Base-by-base conservation (phyloP, 2,113 vertebrate species). In the Pungitius pungitius region DNA sequence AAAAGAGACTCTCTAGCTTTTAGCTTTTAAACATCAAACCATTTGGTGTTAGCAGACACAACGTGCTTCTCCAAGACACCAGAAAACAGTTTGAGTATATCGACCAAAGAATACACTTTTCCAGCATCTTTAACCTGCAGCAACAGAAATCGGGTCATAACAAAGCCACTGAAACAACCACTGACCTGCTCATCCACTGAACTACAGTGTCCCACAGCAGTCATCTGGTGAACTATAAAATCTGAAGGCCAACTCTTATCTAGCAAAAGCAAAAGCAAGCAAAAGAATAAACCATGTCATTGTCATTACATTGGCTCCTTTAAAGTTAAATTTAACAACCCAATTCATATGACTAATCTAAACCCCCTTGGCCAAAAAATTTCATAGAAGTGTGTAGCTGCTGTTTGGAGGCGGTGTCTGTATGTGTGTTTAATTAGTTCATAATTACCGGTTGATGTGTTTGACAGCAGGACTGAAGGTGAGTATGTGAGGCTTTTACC, bases 381-480 rank as follows among this genome's bases (percentile, higher is more conserved):
- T 60, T 27, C 3, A 27, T 2, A 60, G 35, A 66, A 59, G 8
- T 75, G 65, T 61, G 60, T 39, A 39, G 56, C n/a, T 27, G 22
- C 11, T 61, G 27, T 13, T 65, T 20, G 18, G 30, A 52, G 40
- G 8, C 67, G 63, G 61, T 58, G 61, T 82, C 71, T 78, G 20
- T 70, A 59, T 17, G 24, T 77, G 40, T 59, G 20, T 81, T 67
- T 84, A 85, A 85, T 81, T 81, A 89, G 81, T 73, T 33, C 20
- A 51, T 87, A 87, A 87, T 90, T 83, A 85, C 69, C 70, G 69
- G 60, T 79, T 65, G 57, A 45, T 56, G 39, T 76, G 62, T 80
- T 70, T 72, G 55, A 76, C 73, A 83, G 77, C 75, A 81, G 77
- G 59, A 75, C 58, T 72, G 74, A 86, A 83, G 82, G 76, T 89